Evolutionary conservation across 2,888 invertebrate genomes (phyloP).

Genomic region (Temnothorax rugatulus): DNA sequence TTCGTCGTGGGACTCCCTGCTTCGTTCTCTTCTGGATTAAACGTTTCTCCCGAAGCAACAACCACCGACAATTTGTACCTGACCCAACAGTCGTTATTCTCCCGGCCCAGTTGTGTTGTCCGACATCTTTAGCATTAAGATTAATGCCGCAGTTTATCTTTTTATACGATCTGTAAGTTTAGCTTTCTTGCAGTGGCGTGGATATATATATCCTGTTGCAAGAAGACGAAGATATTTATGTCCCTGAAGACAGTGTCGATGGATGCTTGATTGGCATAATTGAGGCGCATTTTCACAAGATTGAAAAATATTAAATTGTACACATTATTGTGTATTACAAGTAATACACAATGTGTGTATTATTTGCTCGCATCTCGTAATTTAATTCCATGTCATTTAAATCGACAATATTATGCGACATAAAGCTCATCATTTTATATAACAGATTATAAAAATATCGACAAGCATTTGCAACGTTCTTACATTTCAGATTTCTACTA

Average conservation of each 20-base stretch:
- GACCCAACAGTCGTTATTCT: conserved; percentile 36
- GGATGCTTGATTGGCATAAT: not conserved
- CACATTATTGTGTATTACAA: no score
- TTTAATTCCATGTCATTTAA: conserved; percentile 23
- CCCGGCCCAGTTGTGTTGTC: conserved; percentile 25
- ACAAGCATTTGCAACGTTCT: no score
- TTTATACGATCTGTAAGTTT: conserved; percentile 42
- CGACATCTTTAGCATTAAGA: conserved; percentile 42
- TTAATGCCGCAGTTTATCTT: conserved; percentile 45
- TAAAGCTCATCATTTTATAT: not conserved
- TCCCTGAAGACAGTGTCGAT: not conserved
- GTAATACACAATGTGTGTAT: not conserved
- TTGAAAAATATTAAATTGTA: not conserved
- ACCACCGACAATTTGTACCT: conserved; percentile 33
- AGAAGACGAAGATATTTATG: not conserved
- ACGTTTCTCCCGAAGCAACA: conserved; percentile 10
- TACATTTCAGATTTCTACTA: not conserved
- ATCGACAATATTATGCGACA: not conserved
- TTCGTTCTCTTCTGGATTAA: conserved; percentile 36
- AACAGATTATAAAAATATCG: not conserved
- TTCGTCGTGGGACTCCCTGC: conserved; percentile 17
- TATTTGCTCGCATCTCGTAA: not conserved
- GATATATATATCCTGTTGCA: not conserved
- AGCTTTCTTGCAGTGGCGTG: not conserved
- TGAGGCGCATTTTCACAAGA: not conserved